Conservation (phyloP, 2,888 invertebrate species). For the Vandiemenella viatica region DNA sequence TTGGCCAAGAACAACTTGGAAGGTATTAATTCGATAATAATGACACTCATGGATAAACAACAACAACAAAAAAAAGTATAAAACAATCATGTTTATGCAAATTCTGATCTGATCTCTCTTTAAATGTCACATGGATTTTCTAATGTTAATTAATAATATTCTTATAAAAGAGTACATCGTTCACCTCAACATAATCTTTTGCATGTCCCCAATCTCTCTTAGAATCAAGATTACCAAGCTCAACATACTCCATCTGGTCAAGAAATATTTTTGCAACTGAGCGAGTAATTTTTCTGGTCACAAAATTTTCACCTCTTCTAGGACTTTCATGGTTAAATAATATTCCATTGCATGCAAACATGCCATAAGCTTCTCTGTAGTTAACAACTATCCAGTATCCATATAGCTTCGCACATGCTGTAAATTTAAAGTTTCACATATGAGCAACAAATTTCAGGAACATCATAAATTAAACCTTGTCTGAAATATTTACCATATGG, state of each 20-base stretch:
- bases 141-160: too few species aligned
- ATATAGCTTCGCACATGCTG: slow-evolving; percentile 90
- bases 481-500: slow-evolving; percentile 64
- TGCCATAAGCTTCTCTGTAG: slow-evolving; percentile 86
- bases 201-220: slow-evolving; percentile 98
- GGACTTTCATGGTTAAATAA: slow-evolving; percentile 96
- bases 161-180: too few species aligned
- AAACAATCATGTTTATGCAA: too few species aligned
- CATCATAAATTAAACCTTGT: too few species aligned
- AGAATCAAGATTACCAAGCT: slow-evolving; percentile 89
- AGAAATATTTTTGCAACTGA: slow-evolving; percentile 92
- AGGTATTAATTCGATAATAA: too few species aligned
- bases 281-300: slow-evolving; percentile 93
- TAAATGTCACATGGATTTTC: too few species aligned
- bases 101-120: too few species aligned
- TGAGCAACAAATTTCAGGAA: too few species aligned
- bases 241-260: slow-evolving; percentile 68
- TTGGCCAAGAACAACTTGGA: too few species aligned
- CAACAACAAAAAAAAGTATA: too few species aligned
- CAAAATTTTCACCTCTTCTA: slow-evolving; percentile 91
- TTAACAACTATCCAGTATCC: slow-evolving; percentile 94
- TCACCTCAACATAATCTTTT: slow-evolving; percentile 89
- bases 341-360: slow-evolving; percentile 93
- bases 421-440: slow-evolving; percentile 18
- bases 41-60: too few species aligned